Base-by-base conservation (phyloP, 2,113 vertebrate genomes). In the Paracanthobrama guichenoti region DNA sequence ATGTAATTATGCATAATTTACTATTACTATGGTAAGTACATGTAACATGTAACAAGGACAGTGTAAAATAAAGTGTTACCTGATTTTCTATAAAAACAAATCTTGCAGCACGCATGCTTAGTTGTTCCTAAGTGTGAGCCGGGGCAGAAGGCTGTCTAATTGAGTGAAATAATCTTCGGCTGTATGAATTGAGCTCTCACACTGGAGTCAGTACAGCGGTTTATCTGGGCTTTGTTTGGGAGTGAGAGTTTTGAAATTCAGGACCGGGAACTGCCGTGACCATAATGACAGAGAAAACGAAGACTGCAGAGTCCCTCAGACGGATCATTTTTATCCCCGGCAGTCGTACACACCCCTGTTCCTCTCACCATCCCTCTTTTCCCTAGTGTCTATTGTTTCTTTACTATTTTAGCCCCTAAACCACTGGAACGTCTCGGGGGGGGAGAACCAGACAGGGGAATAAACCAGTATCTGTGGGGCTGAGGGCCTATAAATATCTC, bases 231-330 rank as follows among this genome's bases (percentile, higher is more conserved):
- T 79, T 82, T 86, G 77, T 79, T 71, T 60, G 59, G 84, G 71
- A 16, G 20, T 83, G 66, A 89, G 88, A 80, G 82, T 84, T 60
- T 77, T 89, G 86, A 89, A 80, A 89, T 90, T 91, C 83, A 80
- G 66, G 80, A 69, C 71, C 59, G 86, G 75, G 82, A 82, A 82
- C 73, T 74, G 85, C 74, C 66, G 73, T 55, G 55, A 79, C 82
- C 77, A 82, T 87, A 92, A 90, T 90, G 83, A 91, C 80, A 88
- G 89, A 64, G 82, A 62, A 78, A 85, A 79, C 64, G 6, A 75
- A 28, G 31, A 35, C 59, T 59, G 57, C 0, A 12, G 44, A 74
- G 42, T 86, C 66, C 69, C 80, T 64, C 57, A 86, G 85, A 75
- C 74, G 24, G 55, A 73, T 46, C 71, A 62, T 82, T 75, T 79